Conservation (phyloP, 1,140 invertebrate species). For the Fragariocoptes setiger region DNA sequence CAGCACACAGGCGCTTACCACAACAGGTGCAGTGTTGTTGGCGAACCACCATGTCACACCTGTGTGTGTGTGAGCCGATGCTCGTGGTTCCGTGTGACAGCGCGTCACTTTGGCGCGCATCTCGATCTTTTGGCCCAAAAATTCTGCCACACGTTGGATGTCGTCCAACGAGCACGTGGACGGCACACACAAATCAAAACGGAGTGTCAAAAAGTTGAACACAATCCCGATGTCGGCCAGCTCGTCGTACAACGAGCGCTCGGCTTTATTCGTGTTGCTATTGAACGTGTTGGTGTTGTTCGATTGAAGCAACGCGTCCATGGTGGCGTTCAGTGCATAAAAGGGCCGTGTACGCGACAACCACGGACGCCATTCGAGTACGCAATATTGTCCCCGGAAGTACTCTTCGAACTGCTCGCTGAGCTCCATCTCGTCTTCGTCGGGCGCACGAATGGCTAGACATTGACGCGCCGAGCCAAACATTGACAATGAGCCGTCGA, state of each 20-base stretch:
- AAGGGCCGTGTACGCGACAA: conserved; percentile 10
- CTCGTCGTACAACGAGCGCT: not conserved
- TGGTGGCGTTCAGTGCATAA: conserved; percentile 7
- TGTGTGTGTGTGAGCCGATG: not conserved
- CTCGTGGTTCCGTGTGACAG: not conserved
- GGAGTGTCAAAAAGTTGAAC: conserved; percentile 12
- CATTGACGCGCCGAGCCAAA: conserved; percentile 11
- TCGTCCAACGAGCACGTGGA: conserved; percentile 13
- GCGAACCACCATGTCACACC: not conserved
- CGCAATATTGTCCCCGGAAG: conserved; percentile 11
- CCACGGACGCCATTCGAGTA: conserved; percentile 8
- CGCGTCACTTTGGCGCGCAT: not conserved
- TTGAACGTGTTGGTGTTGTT: conserved; percentile 2
- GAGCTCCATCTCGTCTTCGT: conserved; percentile 4
- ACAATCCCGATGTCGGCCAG: conserved; percentile 9
- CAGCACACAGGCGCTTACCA: no score
- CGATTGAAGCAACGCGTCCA: conserved; percentile 2
- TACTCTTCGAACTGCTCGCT: conserved; percentile 7
- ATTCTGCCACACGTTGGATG: conserved; percentile 10
- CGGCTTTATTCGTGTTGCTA: no score
- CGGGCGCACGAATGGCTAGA: conserved; percentile 7
- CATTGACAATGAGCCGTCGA: conserved; percentile 9
- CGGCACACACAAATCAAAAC: conserved; percentile 13
- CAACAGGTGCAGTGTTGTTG: no score
- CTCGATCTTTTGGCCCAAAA: not conserved